Base-by-base conservation (phyloP, 2,888 invertebrate genomes). In the Tholera decimalis region DNA sequence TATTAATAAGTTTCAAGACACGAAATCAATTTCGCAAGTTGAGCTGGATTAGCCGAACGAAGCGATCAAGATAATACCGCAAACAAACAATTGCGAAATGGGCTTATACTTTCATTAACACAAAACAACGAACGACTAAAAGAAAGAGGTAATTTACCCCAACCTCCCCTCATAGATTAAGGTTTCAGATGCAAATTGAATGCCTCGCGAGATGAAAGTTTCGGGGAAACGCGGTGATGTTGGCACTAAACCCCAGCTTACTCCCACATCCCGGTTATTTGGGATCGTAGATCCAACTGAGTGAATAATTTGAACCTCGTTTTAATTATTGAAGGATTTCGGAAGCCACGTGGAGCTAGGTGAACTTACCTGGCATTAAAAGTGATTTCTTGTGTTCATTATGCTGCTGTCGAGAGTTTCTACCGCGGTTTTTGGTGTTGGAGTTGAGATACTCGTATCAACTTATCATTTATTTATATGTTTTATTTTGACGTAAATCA, bases 171-270 rank as follows among this genome's bases (percentile, higher is more conserved):
- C 59, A 70, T 67, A 88, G 89, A 89, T 89, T 89, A 90, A 79
- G 86, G 88, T 86, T 89, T 89, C 84, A 87, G 88, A 91, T 90
- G 89, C 89, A 92, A 92, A 92, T 92, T 91, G 89, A 90, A 91
- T 90, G 87, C 89, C 65, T 88, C 83, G 77, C 74, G 81, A 84
- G 85, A 89, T 86, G 88, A 88, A 91, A 89, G 86, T 91, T 88
- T 80, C 47, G 73, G 83, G 76, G 79, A 83, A 74, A 73, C 62
- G 69, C 80, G 80, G 70, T 78, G 51, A 75, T 73, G 80, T 80
- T 80, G 76, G 68, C 76, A 76, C 83, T 82, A 80, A 82, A 76
- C 77, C 84, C 81, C 72, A 85, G 85, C 84, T 86, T 83, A 85
- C 79, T 66, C 58, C 50, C 67, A 76, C 76, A 80, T 77, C 75